Percentiles rank a stretch among this genome's conserved stretches.
Evolutionary conservation across 2,888 invertebrate species (phyloP).

Genomic region (Blastobasis adustella): DNA sequence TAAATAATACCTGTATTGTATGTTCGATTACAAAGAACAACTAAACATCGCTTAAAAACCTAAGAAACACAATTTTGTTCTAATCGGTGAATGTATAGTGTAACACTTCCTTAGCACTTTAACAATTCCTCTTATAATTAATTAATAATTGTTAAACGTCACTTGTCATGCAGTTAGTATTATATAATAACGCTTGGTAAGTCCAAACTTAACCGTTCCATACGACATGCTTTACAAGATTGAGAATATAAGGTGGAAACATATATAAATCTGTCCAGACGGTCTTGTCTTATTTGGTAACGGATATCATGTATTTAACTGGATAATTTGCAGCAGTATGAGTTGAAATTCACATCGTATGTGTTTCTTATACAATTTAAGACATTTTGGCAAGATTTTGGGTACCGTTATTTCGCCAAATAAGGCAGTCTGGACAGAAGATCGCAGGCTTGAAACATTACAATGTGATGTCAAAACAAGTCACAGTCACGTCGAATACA

Average conservation of each 20-base stretch:
- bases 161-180: slow-evolving; percentile 65
- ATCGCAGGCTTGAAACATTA: slow-evolving; percentile 24
- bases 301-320: too few relatives aligned
- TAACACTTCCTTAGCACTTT: slow-evolving; percentile 14
- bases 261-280: too few relatives aligned
- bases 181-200: slow-evolving; percentile 38
- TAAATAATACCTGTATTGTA: slow-evolving; percentile 16
- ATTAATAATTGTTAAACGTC: slow-evolving; percentile 36
- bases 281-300: too few relatives aligned
- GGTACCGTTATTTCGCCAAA: too few relatives aligned
- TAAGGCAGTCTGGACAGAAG: background rate
- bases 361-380: too few relatives aligned
- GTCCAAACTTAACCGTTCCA: slow-evolving; percentile 36
- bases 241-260: slow-evolving; percentile 3
- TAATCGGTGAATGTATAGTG: slow-evolving; percentile 32
- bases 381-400: too few relatives aligned
- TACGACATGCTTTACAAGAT: slow-evolving; percentile 10
- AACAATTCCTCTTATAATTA: slow-evolving; percentile 46
- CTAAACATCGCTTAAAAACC: slow-evolving; percentile 21
- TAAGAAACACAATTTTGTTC: slow-evolving; percentile 52
- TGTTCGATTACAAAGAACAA: slow-evolving; percentile 31
- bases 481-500: slow-evolving; percentile 9
- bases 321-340: too few relatives aligned
- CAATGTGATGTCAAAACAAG: slow-evolving; percentile 35
- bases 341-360: too few relatives aligned